Base-by-base conservation (phyloP, 2,888 invertebrate species). In the Monopis laevigella region DNA sequence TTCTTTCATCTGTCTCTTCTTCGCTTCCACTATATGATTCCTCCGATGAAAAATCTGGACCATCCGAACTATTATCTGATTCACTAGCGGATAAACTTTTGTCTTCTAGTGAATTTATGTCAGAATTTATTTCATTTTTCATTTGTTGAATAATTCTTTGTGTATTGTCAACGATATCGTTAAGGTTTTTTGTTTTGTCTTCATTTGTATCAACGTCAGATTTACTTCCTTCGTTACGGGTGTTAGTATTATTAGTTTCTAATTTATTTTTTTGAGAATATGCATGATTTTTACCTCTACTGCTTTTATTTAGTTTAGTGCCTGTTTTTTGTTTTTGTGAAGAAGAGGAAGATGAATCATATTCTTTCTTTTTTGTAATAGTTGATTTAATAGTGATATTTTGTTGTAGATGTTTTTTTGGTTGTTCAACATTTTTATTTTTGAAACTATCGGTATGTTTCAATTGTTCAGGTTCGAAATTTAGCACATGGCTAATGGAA, bases 101-200 rank as follows among this genome's bases (percentile, higher is more conserved):
- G 16, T 64, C 71, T 46, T 68, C 68, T 19, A 73, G 59, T n/a
- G 75, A 78, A 54, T 82, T 84, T 51, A 86, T 84, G 53, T 84
- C 84, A 17, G 75, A 80, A 58, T 83, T 83, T 26, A 86, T 85
- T 73, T 86, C 86, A 51, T 84, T 84, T 56, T 83, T 84, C 86
- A 86, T 86, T 64, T 86, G 86, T 48, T 86, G 84, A 45, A 86
- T 86, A 29, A 86, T 55, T 43, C 74, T 77, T 57, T 86, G 86
- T 0, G 86, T 86, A 43, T 83, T 82, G 52, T 82, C 83, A 6
- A 86, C 85, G 39, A 86, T 74, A 46, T 85, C 84, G 47, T 63
- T 71, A 17, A 80, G 55, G 47, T 80, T 78, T 43, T 54, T 71
- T 2, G 64, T 43, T 53, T 65, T 75, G 45, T 73, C 70, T 44